Conservation (phyloP, 2,797 vertebrate genomes). For the Hypotaenidia philippensis region DNA sequence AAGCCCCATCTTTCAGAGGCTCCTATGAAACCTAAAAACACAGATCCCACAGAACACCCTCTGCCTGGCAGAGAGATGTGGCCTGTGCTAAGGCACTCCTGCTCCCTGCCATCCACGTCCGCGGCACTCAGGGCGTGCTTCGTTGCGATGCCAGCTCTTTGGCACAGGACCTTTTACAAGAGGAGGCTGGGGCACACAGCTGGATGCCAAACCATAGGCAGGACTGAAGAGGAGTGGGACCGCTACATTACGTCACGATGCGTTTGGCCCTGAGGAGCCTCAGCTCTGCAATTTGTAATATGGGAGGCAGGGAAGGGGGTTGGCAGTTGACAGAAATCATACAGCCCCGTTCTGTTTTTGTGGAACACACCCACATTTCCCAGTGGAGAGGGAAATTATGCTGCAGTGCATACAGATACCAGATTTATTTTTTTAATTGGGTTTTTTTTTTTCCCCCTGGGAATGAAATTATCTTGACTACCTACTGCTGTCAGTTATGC, state of each 20-base stretch:
- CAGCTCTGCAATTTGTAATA: not conserved
- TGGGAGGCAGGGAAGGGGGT: not conserved
- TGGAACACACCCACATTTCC: not conserved
- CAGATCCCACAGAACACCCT: not conserved
- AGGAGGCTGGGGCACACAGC: not conserved
- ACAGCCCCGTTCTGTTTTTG: not conserved
- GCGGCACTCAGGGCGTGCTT: not conserved
- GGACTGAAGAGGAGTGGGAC: not conserved
- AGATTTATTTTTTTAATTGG: not conserved
- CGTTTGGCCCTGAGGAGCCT: not conserved
- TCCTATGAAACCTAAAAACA: not conserved
- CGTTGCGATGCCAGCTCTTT: not conserved
- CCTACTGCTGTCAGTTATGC: not conserved
- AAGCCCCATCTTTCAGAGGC: not conserved
- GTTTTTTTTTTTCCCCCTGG: accelerated
- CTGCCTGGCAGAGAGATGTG: not conserved
- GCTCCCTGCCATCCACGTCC: not conserved
- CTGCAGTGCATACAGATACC: not conserved
- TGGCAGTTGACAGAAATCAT: not conserved
- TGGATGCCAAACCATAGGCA: not conserved
- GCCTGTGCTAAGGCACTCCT: not conserved
- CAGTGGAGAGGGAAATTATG: not conserved
- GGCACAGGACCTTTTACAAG: not conserved
- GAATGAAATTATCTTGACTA: not conserved
- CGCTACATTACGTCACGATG: too few relatives aligned